phyloP scores from a whole-genome alignment of 2,888 invertebrate genomes.

The Acanthococcus lagerstroemiae region DNA sequence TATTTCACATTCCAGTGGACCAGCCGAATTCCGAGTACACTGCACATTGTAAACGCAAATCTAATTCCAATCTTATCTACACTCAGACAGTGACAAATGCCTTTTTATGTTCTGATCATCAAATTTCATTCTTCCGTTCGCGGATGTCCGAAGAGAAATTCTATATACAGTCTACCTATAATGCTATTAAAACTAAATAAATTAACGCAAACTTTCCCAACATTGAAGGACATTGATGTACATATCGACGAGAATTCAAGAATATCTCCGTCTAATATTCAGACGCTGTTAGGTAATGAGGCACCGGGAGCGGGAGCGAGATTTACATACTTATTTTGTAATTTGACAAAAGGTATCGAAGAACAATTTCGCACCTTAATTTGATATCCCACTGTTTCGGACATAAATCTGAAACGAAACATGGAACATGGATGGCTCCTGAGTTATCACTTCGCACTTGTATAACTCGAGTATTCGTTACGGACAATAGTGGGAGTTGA shows the following conservation, averaged over 20 bases:
- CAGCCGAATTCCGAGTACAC: too few relatives aligned
- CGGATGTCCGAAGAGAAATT: too few relatives aligned
- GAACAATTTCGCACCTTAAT: neutral
- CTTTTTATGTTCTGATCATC: too few relatives aligned
- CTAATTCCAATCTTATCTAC: too few relatives aligned
- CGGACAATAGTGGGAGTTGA: conserved; percentile 17
- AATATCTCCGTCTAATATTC: too few relatives aligned
- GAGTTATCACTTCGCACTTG: neutral
- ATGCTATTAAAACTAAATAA: neutral
- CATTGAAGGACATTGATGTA: neutral
- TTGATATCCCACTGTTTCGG: neutral
- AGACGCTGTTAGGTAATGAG: neutral
- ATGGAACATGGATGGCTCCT: too few relatives aligned
- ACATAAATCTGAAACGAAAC: neutral
- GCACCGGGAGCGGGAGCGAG: neutral
- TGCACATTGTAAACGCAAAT: too few relatives aligned
- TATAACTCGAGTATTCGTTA: neutral
- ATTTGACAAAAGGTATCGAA: neutral
- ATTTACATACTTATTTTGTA: neutral
- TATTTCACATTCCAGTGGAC: too few relatives aligned
- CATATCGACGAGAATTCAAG: neutral
- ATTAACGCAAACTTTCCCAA: neutral
- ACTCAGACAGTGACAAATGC: too few relatives aligned
- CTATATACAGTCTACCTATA: too few relatives aligned
- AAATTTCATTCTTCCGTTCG: too few relatives aligned